phyloP scores from a whole-genome alignment of 2,797 vertebrate genomes.

The Orientallactaga sibirica region DNA sequence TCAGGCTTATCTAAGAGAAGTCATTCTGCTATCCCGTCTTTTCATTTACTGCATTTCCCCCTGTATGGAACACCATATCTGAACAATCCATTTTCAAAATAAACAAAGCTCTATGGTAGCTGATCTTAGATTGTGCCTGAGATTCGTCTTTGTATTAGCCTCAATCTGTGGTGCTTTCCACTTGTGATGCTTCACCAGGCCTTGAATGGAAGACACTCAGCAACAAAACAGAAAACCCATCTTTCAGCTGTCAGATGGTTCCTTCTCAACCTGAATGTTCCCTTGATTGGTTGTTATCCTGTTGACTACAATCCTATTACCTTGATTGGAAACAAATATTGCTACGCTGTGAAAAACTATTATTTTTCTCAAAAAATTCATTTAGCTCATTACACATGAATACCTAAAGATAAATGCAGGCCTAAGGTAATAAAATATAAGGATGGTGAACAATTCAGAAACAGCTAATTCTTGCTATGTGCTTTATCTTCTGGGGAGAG shows the following conservation, averaged over 20 bases:
- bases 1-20: conserved; percentile 60
- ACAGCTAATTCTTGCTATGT: conserved; percentile 56
- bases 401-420: conserved; percentile 55
- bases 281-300: conserved; percentile 48
- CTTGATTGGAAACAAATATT: conserved; percentile 49
- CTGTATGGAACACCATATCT: not conserved
- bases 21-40: conserved; percentile 10
- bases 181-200: not conserved
- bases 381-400: conserved; percentile 68
- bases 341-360: conserved; percentile 61
- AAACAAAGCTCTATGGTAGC: conserved; percentile 19
- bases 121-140: conserved; percentile 14
- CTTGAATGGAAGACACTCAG: not conserved
- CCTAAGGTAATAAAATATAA: conserved; percentile 33
- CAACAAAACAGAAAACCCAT: conserved; percentile 33
- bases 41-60: conserved; percentile 43
- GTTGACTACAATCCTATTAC: conserved; percentile 53
- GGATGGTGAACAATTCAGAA: conserved; percentile 46
- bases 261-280: conserved; percentile 61
- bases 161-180: not conserved
- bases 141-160: not conserved
- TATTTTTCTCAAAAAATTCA: conserved; percentile 62
- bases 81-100: conserved; percentile 70
- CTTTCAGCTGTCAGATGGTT: conserved; percentile 39
- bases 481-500: conserved; percentile 64